Evolutionary conservation across 2,888 invertebrate genomes (phyloP).

Genomic region (Caenorhabditis imperialis): DNA sequence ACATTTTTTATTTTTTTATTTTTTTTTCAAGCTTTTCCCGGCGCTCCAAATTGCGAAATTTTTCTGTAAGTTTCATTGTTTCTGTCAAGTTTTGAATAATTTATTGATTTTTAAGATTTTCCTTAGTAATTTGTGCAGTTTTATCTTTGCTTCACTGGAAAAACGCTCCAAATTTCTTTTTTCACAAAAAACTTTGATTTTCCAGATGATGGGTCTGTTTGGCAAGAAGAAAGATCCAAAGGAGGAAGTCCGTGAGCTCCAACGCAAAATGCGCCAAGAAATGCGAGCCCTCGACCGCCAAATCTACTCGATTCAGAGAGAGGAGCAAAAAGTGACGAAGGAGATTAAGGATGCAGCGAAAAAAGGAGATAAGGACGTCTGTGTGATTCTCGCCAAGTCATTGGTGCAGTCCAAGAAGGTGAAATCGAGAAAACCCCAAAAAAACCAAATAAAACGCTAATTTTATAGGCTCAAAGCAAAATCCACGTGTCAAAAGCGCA

Average conservation of each 20-base stretch:
- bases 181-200: neutral
- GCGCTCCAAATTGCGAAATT: too few species aligned
- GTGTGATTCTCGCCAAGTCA: slow-evolving; percentile 81
- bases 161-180: neutral
- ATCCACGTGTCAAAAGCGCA: slow-evolving; percentile 97
- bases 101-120: too few species aligned
- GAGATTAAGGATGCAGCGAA: slow-evolving; percentile 95
- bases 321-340: slow-evolving; percentile 93
- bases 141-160: too few species aligned
- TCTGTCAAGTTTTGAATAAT: neutral
- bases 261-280: slow-evolving; percentile 86
- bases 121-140: too few species aligned
- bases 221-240: slow-evolving; percentile 78
- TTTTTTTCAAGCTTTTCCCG: slow-evolving; percentile 2
- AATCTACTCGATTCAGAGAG: slow-evolving; percentile 90
- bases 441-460: neutral
- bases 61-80: neutral
- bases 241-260: slow-evolving; percentile 90
- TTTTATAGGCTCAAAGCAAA: slow-evolving; percentile 85
- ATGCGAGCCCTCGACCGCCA: slow-evolving; percentile 91
- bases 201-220: slow-evolving; percentile 78
- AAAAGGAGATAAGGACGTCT: slow-evolving; percentile 93
- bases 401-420: slow-evolving; percentile 80
- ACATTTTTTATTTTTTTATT: neutral
- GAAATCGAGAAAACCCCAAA: neutral